Conservation (phyloP, 2,113 vertebrate genomes). For the Apistogramma diplotaenia region DNA sequence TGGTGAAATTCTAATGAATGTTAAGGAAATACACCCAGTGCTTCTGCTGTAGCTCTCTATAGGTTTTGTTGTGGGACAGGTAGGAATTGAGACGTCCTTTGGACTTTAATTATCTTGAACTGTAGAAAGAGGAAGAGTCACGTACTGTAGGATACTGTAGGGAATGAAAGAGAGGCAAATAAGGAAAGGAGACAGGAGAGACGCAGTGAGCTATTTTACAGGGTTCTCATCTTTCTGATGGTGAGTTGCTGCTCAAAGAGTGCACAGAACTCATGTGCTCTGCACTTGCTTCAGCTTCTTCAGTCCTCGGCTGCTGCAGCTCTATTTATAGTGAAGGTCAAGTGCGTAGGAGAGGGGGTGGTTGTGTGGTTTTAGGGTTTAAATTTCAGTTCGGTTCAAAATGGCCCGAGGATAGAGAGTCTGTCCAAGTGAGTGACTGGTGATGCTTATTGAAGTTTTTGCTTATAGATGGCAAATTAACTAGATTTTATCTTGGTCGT, state of each 20-base stretch:
- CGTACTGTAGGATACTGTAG: background rate
- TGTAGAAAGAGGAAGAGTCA: background rate
- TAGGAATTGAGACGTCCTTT: slow-evolving; percentile 19
- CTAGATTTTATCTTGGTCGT: background rate
- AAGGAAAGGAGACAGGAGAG: background rate
- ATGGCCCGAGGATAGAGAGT: background rate
- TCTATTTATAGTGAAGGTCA: slow-evolving; percentile 62
- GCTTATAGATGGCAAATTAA: background rate
- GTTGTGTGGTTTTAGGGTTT: slow-evolving; percentile 11
- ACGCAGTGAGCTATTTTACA: slow-evolving; percentile 14
- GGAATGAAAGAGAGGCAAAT: background rate
- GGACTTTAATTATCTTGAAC: slow-evolving; percentile 16
- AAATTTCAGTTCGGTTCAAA: slow-evolving; percentile 13
- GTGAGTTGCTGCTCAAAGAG: background rate
- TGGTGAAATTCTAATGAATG: slow-evolving; percentile 22
- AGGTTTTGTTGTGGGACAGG: slow-evolving; percentile 18
- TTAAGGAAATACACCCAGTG: slow-evolving; percentile 29
- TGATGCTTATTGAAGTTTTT: background rate
- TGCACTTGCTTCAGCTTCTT: background rate
- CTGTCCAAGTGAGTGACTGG: background rate
- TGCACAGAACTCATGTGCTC: slow-evolving; percentile 9
- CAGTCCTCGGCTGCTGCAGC: background rate
- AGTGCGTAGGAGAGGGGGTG: slow-evolving; percentile 11
- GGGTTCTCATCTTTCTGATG: background rate
- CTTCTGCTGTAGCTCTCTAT: slow-evolving; percentile 19